phyloP scores from a whole-genome alignment of 2,113 vertebrate genomes.

The Bubo blakistoni region DNA sequence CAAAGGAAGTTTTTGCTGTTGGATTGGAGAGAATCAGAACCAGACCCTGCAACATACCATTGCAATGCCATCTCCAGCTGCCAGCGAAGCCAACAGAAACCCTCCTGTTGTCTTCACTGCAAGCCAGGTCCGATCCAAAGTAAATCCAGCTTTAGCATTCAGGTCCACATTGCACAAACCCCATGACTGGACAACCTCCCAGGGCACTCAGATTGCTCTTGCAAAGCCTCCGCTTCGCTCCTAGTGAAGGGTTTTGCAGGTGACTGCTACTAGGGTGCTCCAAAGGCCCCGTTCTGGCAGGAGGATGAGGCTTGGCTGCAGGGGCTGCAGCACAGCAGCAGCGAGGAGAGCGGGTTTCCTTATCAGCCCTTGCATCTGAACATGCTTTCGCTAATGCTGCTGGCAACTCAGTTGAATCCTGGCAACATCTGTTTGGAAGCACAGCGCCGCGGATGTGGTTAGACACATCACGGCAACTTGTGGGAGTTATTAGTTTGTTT shows the following conservation, averaged over 20 bases:
- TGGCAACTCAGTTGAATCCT: neutral
- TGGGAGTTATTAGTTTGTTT: neutral
- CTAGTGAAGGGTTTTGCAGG: neutral
- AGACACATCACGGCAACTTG: neutral
- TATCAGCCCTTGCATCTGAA: neutral
- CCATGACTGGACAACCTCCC: neutral
- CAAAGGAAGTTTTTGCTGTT: neutral
- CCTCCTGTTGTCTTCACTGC: neutral
- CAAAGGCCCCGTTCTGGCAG: neutral
- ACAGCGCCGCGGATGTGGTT: neutral
- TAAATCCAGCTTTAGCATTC: neutral
- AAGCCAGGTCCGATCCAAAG: neutral
- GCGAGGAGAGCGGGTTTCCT: neutral
- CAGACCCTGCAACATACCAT: neutral
- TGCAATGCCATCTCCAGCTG: neutral
- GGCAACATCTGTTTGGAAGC: conserved; percentile 20
- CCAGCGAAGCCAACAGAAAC: neutral
- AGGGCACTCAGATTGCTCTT: neutral
- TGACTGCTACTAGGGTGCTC: neutral
- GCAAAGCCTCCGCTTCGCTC: neutral
- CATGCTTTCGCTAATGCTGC: neutral
- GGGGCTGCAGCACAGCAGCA: neutral
- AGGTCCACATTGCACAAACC: neutral
- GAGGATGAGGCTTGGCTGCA: neutral
- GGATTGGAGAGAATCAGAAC: neutral